Conservation (phyloP, 2,888 invertebrate species). For the Acholoe squamosa region DNA sequence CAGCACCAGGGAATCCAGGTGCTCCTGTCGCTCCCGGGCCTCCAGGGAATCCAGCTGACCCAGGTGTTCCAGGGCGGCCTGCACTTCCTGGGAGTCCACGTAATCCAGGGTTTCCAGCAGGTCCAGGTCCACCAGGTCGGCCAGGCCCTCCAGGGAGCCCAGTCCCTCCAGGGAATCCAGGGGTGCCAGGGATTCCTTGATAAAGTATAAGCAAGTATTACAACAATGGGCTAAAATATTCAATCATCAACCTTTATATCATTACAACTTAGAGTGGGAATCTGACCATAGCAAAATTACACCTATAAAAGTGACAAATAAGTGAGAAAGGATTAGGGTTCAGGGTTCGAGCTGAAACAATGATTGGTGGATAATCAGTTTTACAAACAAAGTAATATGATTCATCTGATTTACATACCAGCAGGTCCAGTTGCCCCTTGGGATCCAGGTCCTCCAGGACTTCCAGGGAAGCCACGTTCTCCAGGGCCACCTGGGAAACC, state of each 20-base stretch:
- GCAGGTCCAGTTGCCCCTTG: constrained; percentile 7
- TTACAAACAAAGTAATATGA: too few species aligned
- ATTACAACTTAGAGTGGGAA: background rate
- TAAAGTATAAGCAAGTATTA: background rate
- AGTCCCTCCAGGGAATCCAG: constrained; percentile 31
- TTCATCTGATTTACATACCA: background rate
- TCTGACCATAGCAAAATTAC: background rate
- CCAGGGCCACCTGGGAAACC: constrained; percentile 23
- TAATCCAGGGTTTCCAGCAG: background rate
- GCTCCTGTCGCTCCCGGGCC: constrained; percentile 37
- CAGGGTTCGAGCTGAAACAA: too few species aligned
- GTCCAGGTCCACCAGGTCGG: constrained; percentile 8
- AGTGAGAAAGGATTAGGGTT: too few species aligned
- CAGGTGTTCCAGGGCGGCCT: constrained; percentile 33
- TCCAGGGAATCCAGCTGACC: constrained; percentile 52
- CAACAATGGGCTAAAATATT: too few species aligned
- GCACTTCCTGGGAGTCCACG: constrained; percentile 28
- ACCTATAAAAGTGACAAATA: background rate
- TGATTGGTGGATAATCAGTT: too few species aligned
- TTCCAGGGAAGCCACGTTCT: background rate
- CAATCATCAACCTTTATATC: too few species aligned
- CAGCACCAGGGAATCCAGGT: constrained; percentile 35
- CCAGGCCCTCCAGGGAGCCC: constrained; percentile 51
- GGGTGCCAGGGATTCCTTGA: constrained; percentile 47
- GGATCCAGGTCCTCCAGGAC: constrained; percentile 30